phyloP scores from a whole-genome alignment of 2,113 vertebrate species.

The Sapajus apella region DNA sequence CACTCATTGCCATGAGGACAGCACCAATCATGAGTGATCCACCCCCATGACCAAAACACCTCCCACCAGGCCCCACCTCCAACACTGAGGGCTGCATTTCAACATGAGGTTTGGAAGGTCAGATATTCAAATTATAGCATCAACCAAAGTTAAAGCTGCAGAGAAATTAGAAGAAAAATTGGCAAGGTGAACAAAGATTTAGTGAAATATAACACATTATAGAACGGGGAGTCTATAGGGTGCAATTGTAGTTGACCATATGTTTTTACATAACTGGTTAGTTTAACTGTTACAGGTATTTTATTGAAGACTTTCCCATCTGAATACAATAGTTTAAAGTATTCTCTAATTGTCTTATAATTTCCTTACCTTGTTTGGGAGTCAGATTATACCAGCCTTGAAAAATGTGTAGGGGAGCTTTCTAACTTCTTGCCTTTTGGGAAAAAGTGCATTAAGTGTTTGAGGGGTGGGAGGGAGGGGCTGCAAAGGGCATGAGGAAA shows the following conservation, averaged over 20 bases:
- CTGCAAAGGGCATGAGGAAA: background rate
- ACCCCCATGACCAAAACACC: background rate
- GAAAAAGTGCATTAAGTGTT: background rate
- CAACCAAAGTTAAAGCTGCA: background rate
- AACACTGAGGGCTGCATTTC: background rate
- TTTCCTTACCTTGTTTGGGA: background rate
- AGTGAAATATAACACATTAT: background rate
- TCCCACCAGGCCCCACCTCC: background rate
- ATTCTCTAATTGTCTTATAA: background rate
- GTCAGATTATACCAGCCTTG: background rate
- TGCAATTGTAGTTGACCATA: background rate
- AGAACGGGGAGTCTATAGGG: background rate
- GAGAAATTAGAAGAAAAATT: background rate
- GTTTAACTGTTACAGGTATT: background rate
- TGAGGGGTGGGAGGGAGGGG: background rate
- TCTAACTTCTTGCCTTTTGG: background rate
- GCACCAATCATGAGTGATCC: background rate
- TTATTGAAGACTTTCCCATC: background rate
- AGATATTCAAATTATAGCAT: background rate
- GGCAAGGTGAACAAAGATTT: background rate
- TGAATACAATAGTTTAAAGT: background rate
- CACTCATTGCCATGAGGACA: background rate
- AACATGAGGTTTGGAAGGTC: background rate
- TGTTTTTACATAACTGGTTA: background rate
- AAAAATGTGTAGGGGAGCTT: background rate